Percentiles rank a stretch among this genome's conserved stretches.
phyloP scores from a whole-genome alignment of 2,888 invertebrate genomes.

The Oscheius sp. region DNA sequence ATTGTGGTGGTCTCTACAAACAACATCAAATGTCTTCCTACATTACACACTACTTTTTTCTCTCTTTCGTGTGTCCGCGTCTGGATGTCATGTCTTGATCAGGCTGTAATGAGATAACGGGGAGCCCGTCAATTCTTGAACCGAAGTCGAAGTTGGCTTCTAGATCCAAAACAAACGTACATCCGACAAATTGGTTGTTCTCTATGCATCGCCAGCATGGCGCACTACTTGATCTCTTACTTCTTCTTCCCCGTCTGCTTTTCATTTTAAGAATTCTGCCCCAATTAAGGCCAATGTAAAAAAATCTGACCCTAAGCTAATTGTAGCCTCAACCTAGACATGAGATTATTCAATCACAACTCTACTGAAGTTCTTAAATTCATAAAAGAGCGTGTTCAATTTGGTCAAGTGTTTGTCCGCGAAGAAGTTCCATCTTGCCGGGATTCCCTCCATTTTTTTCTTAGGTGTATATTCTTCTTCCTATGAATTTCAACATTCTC shows the following conservation, averaged over 20 bases:
- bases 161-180: conserved; percentile 12
- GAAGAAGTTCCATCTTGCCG: background rate
- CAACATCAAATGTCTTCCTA: no score
- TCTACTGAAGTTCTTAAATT: background rate
- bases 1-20: conserved; percentile 1
- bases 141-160: background rate
- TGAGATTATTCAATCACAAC: background rate
- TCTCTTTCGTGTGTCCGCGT: background rate
- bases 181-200: conserved; percentile 13
- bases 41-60: background rate
- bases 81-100: background rate
- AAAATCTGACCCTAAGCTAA: no score
- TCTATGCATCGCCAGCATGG: background rate
- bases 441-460: no score
- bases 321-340: no score
- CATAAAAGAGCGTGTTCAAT: conserved; percentile 16
- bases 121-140: conserved; percentile 19
- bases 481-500: no score
- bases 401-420: conserved; percentile 20
- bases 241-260: background rate
- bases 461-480: no score
- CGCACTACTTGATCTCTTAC: conserved; percentile 4
- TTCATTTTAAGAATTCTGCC: background rate
- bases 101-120: background rate
- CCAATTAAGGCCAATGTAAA: no score